A percentile compares a stretch with the other conserved stretches of the same genome.
Conservation (phyloP, 2,888 invertebrate genomes). For the Epistrophe grossulariae region DNA sequence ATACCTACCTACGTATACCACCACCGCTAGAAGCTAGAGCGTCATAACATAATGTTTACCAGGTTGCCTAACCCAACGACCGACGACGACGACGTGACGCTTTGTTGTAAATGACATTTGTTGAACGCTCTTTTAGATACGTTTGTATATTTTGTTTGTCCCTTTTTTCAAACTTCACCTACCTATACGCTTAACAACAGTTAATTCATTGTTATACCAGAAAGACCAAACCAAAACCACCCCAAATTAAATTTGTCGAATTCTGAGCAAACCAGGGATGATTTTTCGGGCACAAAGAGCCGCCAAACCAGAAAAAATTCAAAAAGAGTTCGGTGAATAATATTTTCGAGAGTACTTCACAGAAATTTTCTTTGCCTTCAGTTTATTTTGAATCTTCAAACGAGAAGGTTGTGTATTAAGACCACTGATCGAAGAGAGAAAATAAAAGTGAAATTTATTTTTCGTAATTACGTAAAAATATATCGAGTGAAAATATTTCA, state of each 20-base stretch:
- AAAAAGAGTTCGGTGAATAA: conserved; percentile 69
- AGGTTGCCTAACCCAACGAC: conserved; percentile 41
- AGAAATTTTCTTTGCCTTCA: conserved; percentile 40
- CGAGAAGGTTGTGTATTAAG: conserved; percentile 72
- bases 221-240: conserved; percentile 38
- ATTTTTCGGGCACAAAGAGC: conserved; percentile 55
- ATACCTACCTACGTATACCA: not conserved
- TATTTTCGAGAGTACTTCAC: conserved; percentile 59
- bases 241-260: conserved; percentile 63
- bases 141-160: conserved; percentile 11
- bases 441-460: conserved; percentile 40
- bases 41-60: conserved; percentile 46
- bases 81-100: conserved; percentile 1
- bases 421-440: conserved; percentile 3
- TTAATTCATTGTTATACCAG: conserved; percentile 42
- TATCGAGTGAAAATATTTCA: conserved; percentile 63
- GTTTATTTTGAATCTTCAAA: conserved; percentile 71
- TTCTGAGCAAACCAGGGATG: conserved; percentile 51
- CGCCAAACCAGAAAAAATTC: conserved; percentile 47
- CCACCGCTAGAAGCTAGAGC: conserved; percentile 15
- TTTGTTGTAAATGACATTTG: conserved; percentile 67
- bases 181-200: conserved; percentile 42
- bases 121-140: conserved; percentile 53
- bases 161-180: conserved; percentile 9
- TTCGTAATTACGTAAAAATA: conserved; percentile 57